Evolutionary conservation across 2,113 vertebrate genomes (phyloP), one percentile per base, ranked within the genome.

Genomic region (Nyctibius bracteatus): DNA sequence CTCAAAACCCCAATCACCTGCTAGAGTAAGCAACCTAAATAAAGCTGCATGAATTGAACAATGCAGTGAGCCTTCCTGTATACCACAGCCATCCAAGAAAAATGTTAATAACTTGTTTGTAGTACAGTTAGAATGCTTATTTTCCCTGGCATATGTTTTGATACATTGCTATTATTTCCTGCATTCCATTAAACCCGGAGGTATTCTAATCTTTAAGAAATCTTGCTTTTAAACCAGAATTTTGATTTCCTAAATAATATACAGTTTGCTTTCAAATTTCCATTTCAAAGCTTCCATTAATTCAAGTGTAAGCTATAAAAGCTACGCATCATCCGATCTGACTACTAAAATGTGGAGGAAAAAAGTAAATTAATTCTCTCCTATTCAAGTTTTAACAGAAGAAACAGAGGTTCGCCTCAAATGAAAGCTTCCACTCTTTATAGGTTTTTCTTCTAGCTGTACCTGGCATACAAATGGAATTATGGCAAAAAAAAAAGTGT

Each of bases 201-300:
- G 19, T 75, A 80, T 70, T 82, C 49, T 44, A 70, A 43, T 52
- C 5, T 79, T 86, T 82, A 41, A 94, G 31, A 75, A 70, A 86
- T 51, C 22, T 82, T 66, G 43, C 59, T 86, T 88, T 77, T 77
- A 80, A 86, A 93, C 25, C 11, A 65, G 49, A 90, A 47, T 87
- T 46, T 61, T 2, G 52, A 63, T 86, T 93, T 92, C 55, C 43
- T 90, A 94, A 90, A 88, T 74, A 83, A 86, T 52, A 70, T 54
- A 92, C 33, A 81, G 17, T 82, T 96, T 91, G 28, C 59, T 96
- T 93, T 89, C 55, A 83, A 74, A 88, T 97, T 94, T 94, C 63
- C 86, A 91, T 94, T 95, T 94, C 81, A 96, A 95, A 94, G 63
- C 9, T 89, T 66, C 61, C 71, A 5, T 89, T 92, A 94, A 73